Evolutionary conservation across 1,140 invertebrate genomes (phyloP).

Genomic region (Thaumetopoea pityocampa): DNA sequence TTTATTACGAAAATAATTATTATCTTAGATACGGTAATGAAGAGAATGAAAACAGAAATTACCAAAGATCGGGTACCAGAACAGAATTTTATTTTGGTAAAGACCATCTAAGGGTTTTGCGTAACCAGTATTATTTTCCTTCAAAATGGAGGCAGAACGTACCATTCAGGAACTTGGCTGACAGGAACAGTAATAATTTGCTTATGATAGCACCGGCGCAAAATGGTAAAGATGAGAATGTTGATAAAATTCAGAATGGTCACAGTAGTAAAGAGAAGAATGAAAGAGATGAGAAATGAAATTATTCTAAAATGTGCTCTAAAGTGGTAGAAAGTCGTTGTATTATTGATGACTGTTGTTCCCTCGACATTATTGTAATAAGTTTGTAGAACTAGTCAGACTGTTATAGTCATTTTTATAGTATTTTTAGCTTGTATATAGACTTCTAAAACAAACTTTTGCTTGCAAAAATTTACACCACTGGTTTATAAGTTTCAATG

Average conservation of each 20-base stretch:
- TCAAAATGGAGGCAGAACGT: constrained; percentile 54
- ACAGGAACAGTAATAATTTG: constrained; percentile 80
- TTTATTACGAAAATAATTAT: constrained; percentile 30
- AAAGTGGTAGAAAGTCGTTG: too few species aligned
- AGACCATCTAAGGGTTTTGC: constrained; percentile 52
- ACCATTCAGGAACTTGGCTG: constrained; percentile 64
- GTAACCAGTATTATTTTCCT: constrained; percentile 57
- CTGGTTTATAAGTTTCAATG: too few species aligned
- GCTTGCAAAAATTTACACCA: too few species aligned
- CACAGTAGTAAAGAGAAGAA: constrained; percentile 35
- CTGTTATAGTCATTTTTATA: too few species aligned
- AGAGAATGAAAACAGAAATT: constrained; percentile 49
- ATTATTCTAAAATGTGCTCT: too few species aligned
- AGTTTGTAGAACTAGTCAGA: too few species aligned
- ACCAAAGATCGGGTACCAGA: constrained; percentile 25
- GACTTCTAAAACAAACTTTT: too few species aligned
- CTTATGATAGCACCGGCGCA: constrained; percentile 78
- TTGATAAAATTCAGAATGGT: constrained; percentile 25
- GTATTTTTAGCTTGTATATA: too few species aligned
- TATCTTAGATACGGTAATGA: constrained; percentile 60
- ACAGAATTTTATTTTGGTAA: constrained; percentile 49
- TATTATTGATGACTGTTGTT: too few species aligned
- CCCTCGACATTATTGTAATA: too few species aligned
- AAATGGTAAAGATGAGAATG: constrained; percentile 29
- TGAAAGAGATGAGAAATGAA: constrained; percentile 22